Percentiles rank a stretch among this genome's conserved stretches.
These are phyloP conservation scores for Clostera curtula DNA, from an alignment of 2,888 invertebrate genomes.

Conservation along the genomic window DNA sequence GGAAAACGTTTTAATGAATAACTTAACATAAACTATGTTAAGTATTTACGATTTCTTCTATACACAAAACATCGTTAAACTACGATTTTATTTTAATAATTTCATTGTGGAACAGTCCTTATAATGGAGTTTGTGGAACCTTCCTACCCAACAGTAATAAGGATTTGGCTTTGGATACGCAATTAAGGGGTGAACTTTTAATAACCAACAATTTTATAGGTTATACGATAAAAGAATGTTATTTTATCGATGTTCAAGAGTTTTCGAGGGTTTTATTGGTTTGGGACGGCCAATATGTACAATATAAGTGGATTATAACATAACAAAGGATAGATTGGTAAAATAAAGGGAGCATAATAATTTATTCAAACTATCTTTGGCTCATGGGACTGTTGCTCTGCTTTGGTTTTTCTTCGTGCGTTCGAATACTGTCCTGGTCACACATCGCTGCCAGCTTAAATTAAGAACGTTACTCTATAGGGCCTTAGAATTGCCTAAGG, in stretches of 20 bases:
- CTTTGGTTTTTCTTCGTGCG: no score
- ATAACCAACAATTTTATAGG: constrained; percentile 55
- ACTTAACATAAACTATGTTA: no score
- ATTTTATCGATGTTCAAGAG: constrained; percentile 18
- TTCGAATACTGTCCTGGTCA: no score
- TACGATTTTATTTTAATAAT: not conserved
- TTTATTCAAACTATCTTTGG: no score
- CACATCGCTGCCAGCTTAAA: no score
- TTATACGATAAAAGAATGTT: constrained; percentile 22
- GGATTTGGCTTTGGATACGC: constrained; percentile 51
- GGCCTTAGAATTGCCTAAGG: no score
- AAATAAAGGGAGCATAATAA: constrained; percentile 5
- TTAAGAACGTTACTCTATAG: no score
- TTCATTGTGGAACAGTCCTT: constrained; percentile 10
- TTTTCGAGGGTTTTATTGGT: constrained; percentile 23
- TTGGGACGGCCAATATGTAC: constrained; percentile 6
- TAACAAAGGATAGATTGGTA: constrained; percentile 3
- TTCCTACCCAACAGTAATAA: constrained; percentile 34
- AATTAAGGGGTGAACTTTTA: constrained; percentile 64
- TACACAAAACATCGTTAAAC: not conserved
- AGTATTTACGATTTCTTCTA: no score
- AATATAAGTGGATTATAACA: not conserved
- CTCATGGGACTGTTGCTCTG: no score
- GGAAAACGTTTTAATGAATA: no score
- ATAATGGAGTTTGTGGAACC: constrained; percentile 14